Evolutionary conservation across 2,797 vertebrate genomes (phyloP).

Genomic region (Mormyrops attenuatus): DNA sequence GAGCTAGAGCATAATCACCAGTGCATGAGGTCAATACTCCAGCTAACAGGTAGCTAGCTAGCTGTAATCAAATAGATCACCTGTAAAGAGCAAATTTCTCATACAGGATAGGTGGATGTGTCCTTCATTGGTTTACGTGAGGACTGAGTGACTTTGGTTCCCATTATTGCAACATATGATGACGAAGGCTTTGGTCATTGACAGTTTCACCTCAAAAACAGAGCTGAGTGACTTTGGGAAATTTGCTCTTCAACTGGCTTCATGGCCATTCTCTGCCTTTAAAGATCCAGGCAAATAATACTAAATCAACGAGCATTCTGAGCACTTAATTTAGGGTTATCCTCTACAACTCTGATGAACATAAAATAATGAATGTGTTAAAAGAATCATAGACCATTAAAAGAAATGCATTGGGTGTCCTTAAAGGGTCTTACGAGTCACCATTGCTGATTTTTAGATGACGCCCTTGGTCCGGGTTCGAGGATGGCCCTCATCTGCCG

Average conservation of each 20-base stretch:
- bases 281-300: neutral
- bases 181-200: neutral
- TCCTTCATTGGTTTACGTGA: neutral
- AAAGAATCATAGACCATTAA: neutral
- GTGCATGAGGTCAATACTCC: neutral
- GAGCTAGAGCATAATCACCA: neutral
- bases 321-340: neutral
- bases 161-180: neutral
- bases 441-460: neutral
- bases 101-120: neutral
- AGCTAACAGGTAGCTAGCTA: neutral
- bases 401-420: neutral
- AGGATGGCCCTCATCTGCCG: conserved; percentile 40
- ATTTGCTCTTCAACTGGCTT: neutral
- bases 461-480: conserved; percentile 10
- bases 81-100: neutral
- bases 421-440: conserved; percentile 15
- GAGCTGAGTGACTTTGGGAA: neutral
- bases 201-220: neutral
- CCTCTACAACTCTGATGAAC: neutral
- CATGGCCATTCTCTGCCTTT: neutral
- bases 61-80: neutral
- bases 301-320: neutral
- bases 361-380: neutral
- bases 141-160: neutral